These are phyloP conservation scores for Alaudala cheleensis DNA, from an alignment of 2,113 vertebrate species.

Conservation along the genomic window DNA sequence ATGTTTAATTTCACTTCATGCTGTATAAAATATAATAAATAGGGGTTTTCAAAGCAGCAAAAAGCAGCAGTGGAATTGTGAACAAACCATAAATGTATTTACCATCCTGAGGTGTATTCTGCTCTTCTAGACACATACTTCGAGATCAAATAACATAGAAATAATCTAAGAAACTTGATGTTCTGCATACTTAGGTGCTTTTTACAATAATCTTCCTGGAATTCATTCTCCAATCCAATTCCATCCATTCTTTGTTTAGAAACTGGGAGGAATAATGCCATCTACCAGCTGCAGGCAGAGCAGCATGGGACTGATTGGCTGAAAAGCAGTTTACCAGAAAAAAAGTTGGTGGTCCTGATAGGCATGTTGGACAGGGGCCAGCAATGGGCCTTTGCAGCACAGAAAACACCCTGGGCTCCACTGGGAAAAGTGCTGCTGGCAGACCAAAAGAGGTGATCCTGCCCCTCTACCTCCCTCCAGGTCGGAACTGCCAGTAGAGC, in stretches of 20 bases:
- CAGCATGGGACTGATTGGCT: rapidly evolving
- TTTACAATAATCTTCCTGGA: not conserved
- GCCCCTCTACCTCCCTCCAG: not conserved
- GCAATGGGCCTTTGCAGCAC: not conserved
- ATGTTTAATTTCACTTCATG: not conserved
- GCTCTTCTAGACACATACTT: not conserved
- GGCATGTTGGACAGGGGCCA: not conserved
- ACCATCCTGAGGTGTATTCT: not conserved
- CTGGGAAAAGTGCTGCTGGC: not conserved
- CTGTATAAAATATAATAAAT: not conserved
- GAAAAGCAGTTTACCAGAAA: not conserved
- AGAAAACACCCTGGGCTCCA: not conserved
- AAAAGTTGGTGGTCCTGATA: not conserved
- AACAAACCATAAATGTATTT: not conserved
- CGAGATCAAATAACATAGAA: not conserved
- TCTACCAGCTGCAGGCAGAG: not conserved
- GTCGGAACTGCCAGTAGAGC: not conserved
- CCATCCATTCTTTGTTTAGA: not conserved
- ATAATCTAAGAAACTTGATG: not conserved
- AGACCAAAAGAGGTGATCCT: not conserved
- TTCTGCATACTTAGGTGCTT: not conserved
- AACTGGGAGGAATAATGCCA: not conserved
- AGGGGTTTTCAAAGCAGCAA: not conserved
- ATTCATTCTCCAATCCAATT: not conserved
- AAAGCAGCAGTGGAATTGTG: not conserved